Percentiles rank a stretch among this genome's conserved stretches.
Conservation (phyloP, 2,888 invertebrate species). For the Volucella bombylans region DNA sequence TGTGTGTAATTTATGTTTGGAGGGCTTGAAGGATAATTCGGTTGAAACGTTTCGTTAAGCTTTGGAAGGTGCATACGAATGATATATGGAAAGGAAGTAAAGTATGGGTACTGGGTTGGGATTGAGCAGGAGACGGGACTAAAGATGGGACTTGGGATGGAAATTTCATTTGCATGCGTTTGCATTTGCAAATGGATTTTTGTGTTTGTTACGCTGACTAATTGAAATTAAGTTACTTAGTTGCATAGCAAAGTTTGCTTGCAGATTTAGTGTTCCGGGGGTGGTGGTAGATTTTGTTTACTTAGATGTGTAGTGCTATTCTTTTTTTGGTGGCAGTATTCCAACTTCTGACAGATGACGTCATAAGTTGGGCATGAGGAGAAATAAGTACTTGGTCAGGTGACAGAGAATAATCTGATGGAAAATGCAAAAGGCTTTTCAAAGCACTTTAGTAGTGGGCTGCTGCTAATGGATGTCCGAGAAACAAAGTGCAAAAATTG, state of each 20-base stretch:
- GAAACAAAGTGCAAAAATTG: no score
- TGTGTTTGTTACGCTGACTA: slow-evolving; percentile 69
- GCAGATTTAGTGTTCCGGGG: background rate
- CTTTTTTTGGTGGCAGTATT: no score
- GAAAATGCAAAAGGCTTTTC: no score
- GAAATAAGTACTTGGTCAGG: no score
- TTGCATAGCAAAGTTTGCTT: slow-evolving; percentile 42
- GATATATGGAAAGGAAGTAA: background rate
- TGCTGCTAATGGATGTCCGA: no score
- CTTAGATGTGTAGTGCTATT: no score
- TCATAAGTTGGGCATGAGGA: no score
- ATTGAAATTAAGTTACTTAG: slow-evolving; percentile 73
- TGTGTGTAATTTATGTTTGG: slow-evolving; percentile 72
- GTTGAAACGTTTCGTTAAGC: slow-evolving; percentile 60
- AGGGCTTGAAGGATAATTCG: slow-evolving; percentile 73
- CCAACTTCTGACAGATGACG: no score
- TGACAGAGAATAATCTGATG: no score
- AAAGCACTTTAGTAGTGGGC: no score
- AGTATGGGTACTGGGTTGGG: background rate
- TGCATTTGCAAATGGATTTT: slow-evolving; percentile 71
- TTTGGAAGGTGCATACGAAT: slow-evolving; percentile 42
- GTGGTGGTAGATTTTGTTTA: background rate
- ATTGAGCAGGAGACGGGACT: background rate
- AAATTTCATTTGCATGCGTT: slow-evolving; percentile 71
- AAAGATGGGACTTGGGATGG: background rate